Evolutionary conservation across 2,888 invertebrate species (phyloP).

Genomic region (Calliscelio sp.): DNA sequence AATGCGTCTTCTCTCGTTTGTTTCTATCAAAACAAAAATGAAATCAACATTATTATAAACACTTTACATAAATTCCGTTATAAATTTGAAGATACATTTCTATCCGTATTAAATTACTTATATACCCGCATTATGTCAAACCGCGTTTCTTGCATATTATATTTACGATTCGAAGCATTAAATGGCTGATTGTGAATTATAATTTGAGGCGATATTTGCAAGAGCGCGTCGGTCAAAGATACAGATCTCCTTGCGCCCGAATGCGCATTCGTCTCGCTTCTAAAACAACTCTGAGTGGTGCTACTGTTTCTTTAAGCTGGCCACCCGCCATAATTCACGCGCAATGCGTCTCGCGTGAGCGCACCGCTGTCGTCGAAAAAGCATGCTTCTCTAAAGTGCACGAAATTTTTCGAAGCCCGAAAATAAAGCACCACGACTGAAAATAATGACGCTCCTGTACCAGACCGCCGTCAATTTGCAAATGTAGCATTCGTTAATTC

Average conservation of each 20-base stretch:
- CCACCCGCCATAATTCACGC: constrained; percentile 75
- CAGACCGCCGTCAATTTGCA: background rate
- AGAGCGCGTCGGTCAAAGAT: constrained; percentile 65
- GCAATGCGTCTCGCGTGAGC: constrained; percentile 65
- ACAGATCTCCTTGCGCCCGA: constrained; percentile 75
- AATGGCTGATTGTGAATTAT: constrained; percentile 42
- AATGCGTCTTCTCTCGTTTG: no score
- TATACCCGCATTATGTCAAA: no score
- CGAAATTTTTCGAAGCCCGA: constrained; percentile 27
- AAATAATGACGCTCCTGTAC: constrained; percentile 7
- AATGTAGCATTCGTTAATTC: background rate
- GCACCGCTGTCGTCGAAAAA: constrained; percentile 67
- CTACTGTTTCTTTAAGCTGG: constrained; percentile 72
- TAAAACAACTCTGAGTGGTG: constrained; percentile 70
- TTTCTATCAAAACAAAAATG: no score
- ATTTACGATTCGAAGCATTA: constrained; percentile 34
- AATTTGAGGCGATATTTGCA: constrained; percentile 45
- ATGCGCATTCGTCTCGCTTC: constrained; percentile 75
- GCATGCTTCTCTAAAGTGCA: constrained; percentile 51
- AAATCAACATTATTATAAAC: no score
- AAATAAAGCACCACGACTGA: background rate
- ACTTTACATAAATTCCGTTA: no score
- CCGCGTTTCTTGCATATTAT: constrained; percentile 4
- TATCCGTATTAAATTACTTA: no score
- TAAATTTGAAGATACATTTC: no score